Conservation (phyloP, 1,140 invertebrate genomes). For the Tetragonula clypearis region DNA sequence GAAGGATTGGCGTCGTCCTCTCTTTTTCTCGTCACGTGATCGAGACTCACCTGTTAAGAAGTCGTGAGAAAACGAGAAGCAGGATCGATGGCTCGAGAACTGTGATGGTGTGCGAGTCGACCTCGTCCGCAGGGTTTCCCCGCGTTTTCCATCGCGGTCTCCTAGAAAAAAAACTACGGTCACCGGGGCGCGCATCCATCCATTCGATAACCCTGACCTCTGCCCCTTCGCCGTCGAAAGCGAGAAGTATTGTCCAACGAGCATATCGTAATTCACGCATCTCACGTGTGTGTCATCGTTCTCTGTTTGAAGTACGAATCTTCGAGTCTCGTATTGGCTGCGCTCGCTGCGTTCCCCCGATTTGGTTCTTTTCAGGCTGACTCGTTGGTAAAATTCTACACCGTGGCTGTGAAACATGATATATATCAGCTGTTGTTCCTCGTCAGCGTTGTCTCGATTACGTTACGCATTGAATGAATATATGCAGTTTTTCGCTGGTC, state of each 20-base stretch:
- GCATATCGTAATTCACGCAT: conserved; percentile 15
- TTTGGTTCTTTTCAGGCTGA: too few relatives aligned
- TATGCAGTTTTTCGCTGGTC: not conserved
- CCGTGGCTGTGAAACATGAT: not conserved
- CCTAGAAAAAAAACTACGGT: not conserved
- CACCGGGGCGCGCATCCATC: not conserved
- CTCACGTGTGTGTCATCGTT: not conserved
- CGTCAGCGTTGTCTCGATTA: too few relatives aligned
- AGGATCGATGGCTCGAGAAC: not conserved
- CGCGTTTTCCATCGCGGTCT: not conserved
- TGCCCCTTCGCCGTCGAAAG: not conserved
- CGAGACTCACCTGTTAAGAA: not conserved
- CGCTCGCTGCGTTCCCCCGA: not conserved
- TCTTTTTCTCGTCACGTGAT: not conserved
- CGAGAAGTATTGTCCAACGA: not conserved
- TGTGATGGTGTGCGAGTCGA: not conserved
- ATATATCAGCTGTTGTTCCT: not conserved
- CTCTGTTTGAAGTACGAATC: not conserved
- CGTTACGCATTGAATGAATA: too few relatives aligned
- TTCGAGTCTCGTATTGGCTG: too few relatives aligned
- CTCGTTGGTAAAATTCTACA: conserved; percentile 12
- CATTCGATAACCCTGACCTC: conserved; percentile 31
- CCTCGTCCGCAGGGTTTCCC: not conserved
- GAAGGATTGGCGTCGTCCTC: too few relatives aligned
- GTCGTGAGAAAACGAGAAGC: not conserved